A percentile compares a stretch with the other conserved stretches of the same genome.
phyloP scores from a whole-genome alignment of 2,888 invertebrate genomes.

The Orthosia gothica region DNA sequence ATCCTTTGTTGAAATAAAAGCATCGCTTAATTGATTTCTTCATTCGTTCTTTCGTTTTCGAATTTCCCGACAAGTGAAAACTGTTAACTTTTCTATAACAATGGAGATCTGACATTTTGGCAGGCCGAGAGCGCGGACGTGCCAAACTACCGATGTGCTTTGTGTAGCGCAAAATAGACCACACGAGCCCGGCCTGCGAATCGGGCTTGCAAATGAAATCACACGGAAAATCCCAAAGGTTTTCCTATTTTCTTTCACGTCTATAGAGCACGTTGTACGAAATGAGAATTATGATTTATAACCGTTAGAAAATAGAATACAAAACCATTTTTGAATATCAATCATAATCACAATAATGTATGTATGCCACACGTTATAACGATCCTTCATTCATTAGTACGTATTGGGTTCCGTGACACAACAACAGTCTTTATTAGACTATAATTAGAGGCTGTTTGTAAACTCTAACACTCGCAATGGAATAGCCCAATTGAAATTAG shows the following conservation, averaged over 20 bases:
- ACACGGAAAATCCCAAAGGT: conserved; percentile 67
- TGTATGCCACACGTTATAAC: conserved; percentile 17
- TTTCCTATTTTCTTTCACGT: conserved; percentile 53
- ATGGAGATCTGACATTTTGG: conserved; percentile 78
- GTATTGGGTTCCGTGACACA: conserved; percentile 23
- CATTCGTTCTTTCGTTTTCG: conserved; percentile 64
- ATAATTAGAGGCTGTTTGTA: conserved; percentile 58
- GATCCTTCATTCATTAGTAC: conserved; percentile 47
- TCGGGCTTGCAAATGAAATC: conserved; percentile 68
- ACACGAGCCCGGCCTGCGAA: conserved; percentile 64
- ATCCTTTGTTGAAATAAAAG: conserved; percentile 73
- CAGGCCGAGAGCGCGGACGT: conserved; percentile 74
- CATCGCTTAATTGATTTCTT: conserved; percentile 73
- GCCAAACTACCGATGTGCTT: conserved; percentile 81
- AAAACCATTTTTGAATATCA: conserved; percentile 41
- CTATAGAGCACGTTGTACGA: conserved; percentile 30
- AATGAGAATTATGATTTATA: conserved; percentile 56
- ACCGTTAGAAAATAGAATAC: conserved; percentile 44
- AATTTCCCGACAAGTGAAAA: conserved; percentile 77
- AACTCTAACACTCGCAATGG: conserved; percentile 53
- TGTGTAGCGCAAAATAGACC: conserved; percentile 79
- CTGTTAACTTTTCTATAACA: conserved; percentile 78
- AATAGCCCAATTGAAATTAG: conserved; percentile 69
- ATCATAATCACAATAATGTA: conserved; percentile 35
- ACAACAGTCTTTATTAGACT: conserved; percentile 61